These are phyloP conservation scores for Sinohyriopsis cumingii DNA, from an alignment of 2,888 invertebrate genomes.

Conservation along the genomic window DNA sequence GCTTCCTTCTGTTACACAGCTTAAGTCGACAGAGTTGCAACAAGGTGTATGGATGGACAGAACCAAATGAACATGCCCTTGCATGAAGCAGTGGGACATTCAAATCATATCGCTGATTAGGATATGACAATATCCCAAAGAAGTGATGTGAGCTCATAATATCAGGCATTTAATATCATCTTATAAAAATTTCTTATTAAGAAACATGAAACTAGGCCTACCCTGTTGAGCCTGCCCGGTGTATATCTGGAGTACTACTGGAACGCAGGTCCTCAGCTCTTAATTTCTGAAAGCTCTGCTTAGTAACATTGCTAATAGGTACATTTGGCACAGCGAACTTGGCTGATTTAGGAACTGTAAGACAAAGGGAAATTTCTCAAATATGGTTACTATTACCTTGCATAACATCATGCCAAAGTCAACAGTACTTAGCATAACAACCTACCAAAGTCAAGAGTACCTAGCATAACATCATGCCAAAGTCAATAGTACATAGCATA, in stretches of 20 bases:
- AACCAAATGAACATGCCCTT: no score
- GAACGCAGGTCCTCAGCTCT: constrained; percentile 36
- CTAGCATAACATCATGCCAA: no score
- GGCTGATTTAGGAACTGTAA: not conserved
- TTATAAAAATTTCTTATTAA: not conserved
- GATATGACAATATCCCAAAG: no score
- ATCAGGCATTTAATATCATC: not conserved
- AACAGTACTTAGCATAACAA: no score
- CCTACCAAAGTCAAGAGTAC: no score
- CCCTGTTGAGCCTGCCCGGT: constrained; percentile 25
- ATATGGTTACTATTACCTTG: not conserved
- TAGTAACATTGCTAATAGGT: constrained; percentile 64
- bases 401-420: not conserved
- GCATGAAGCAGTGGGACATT: no score
- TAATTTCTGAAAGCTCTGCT: constrained; percentile 63
- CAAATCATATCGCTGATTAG: no score
- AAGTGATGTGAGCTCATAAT: no score
- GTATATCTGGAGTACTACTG: constrained; percentile 28
- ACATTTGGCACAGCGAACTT: constrained; percentile 25
- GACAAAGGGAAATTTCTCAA: not conserved
- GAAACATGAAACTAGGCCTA: constrained; percentile 19
- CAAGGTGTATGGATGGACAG: no score
- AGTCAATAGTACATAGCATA: no score
- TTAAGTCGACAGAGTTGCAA: no score
- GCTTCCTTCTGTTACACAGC: no score